phyloP scores from a whole-genome alignment of 2,113 vertebrate genomes.

The Orthonyx spaldingii region DNA sequence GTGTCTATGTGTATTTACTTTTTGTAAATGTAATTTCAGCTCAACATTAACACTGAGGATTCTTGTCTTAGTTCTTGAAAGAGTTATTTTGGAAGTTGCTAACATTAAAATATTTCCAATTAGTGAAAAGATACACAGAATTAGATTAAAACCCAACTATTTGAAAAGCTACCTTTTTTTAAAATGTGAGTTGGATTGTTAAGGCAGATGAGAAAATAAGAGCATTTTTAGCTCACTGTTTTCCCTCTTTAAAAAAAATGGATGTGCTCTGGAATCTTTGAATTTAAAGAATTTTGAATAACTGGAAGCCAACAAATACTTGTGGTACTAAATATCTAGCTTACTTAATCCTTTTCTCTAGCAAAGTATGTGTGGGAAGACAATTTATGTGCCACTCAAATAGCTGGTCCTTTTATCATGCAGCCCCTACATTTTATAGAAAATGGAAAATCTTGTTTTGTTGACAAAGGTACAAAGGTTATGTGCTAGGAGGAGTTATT shows the following conservation, averaged over 20 bases:
- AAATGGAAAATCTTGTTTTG: background rate
- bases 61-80: background rate
- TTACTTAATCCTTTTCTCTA: constrained; percentile 14
- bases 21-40: background rate
- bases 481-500: background rate
- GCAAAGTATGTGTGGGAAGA: background rate
- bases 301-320: constrained; percentile 28
- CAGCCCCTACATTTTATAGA: background rate
- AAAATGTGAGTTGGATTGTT: background rate
- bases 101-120: background rate
- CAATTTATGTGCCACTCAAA: background rate
- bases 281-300: constrained; percentile 34
- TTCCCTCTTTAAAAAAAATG: background rate
- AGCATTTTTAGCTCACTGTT: background rate
- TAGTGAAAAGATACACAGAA: background rate
- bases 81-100: background rate
- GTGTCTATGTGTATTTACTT: background rate
- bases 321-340: constrained; percentile 7
- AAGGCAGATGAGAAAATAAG: background rate
- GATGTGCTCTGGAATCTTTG: background rate
- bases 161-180: background rate
- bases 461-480: background rate
- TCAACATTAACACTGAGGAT: background rate
- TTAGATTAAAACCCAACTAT: background rate
- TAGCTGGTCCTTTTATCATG: background rate